Evolutionary conservation across 1,140 invertebrate genomes (phyloP), one percentile per base, ranked within the genome.

Genomic region (Drosophila kanapiae): DNA sequence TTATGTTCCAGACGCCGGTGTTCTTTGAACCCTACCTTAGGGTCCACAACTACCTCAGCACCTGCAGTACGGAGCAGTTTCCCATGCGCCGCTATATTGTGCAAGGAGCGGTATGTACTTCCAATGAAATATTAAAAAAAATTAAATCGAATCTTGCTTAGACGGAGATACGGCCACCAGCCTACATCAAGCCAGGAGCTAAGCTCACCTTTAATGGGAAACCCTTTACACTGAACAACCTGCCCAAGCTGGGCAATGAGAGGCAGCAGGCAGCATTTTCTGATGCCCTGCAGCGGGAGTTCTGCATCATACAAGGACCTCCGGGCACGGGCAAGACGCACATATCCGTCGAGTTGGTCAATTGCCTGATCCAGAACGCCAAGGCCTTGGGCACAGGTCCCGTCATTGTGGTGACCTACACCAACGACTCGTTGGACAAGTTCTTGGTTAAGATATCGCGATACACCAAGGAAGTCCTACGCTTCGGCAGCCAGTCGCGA

Each of bases 401-500:
- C 6, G 95, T 98, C 60, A 91, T 98, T 3, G 94, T 98, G 11
- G 95, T 98, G 23, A 97, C 97, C 83, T 97, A 96, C 76, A 98
- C 97, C 0, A 98, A 98, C 90, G 97, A 98, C 92, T 97, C 97
- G 1, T 91, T 98, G 4, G 97, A 98, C 94, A 97, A 98, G 90
- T 98, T 98, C 93, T 92, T 98, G n/a, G 95, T 97, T 91, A 96
- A 95, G 23, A 94, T 97, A 10, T 82, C 95, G 7, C 62, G 91
- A 16, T 91, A 94, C 4, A 96, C 95, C 3, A 42, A 93, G 0
- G 93, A 94, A 23, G 93, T 98, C 58, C 93, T 97, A 13, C 94
- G 97, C 31, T 94, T 98, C 72, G 97, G 97, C 6, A 95, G 95
- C 6, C 95, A 96, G 91, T 95, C 95, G 2, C 59, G 78, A 7